phyloP scores from a whole-genome alignment of 2,888 invertebrate species.

The Neoascia interrupta region DNA sequence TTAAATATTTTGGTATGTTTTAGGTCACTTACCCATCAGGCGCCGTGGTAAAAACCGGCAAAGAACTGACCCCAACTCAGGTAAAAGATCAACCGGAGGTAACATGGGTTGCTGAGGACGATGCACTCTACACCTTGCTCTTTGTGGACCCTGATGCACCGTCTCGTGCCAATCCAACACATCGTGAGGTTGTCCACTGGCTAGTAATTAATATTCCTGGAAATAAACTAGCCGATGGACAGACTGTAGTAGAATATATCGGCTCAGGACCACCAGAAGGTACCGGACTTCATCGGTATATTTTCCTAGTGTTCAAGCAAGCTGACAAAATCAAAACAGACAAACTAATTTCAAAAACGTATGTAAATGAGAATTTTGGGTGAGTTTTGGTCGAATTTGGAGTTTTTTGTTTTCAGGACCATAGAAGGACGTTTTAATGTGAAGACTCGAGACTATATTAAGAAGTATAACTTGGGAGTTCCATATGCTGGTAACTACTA shows the following conservation, averaged over 20 bases:
- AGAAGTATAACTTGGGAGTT: constrained; percentile 88
- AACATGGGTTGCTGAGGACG: constrained; percentile 83
- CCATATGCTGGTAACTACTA: constrained; percentile 94
- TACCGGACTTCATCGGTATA: constrained; percentile 85
- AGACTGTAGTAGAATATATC: constrained; percentile 88
- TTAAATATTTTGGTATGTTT: background rate
- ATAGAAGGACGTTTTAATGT: constrained; percentile 82
- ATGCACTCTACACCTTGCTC: constrained; percentile 86
- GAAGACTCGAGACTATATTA: constrained; percentile 87
- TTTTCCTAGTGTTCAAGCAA: constrained; percentile 86
- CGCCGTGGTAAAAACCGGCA: constrained; percentile 83
- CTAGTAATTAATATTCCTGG: constrained; percentile 93
- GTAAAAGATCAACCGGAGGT: constrained; percentile 87
- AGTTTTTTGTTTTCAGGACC: constrained; percentile 74
- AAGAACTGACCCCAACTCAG: constrained; percentile 87
- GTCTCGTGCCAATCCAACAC: constrained; percentile 88
- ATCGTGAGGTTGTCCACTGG: constrained; percentile 96
- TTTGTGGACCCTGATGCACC: constrained; percentile 93
- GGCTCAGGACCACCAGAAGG: constrained; percentile 92
- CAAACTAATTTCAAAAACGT: constrained; percentile 73
- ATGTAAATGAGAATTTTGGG: background rate
- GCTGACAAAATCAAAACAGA: constrained; percentile 80
- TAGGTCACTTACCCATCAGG: constrained; percentile 77
- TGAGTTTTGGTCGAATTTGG: too few species aligned
- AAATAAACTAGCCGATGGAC: constrained; percentile 85